Conservation (phyloP, 1,140 invertebrate species). For the Calliopsis andreniformis region DNA sequence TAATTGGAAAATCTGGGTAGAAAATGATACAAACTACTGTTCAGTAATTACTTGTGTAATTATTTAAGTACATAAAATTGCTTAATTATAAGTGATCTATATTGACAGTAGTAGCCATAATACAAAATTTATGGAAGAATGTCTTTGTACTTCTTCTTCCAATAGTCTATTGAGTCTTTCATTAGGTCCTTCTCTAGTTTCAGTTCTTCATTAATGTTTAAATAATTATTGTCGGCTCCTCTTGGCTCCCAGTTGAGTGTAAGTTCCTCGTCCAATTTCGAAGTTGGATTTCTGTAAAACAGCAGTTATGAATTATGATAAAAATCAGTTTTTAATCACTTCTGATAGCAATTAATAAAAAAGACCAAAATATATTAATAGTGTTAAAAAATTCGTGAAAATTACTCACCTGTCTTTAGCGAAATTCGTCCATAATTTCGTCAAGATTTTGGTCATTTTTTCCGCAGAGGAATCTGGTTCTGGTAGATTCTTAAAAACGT, state of each 20-base stretch:
- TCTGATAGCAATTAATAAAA: no score
- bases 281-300: constrained; percentile 80
- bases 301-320: not conserved
- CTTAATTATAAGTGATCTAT: not conserved
- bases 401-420: constrained; percentile 81
- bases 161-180: constrained; percentile 75
- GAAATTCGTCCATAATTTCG: constrained; percentile 82
- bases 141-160: constrained; percentile 72
- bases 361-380: not conserved
- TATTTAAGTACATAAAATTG: no score
- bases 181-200: constrained; percentile 76
- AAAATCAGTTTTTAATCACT: not conserved
- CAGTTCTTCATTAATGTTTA: constrained; percentile 75
- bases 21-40: no score
- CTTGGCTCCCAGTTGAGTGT: constrained; percentile 79
- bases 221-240: constrained; percentile 76
- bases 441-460: constrained; percentile 75
- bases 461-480: constrained; percentile 63
- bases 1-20: no score
- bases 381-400: constrained; percentile 35
- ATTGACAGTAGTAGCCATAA: not conserved
- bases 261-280: constrained; percentile 69
- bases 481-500: constrained; percentile 71
- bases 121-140: constrained; percentile 34
- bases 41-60: no score